These are phyloP conservation scores for Clarias pachynema DNA, from an alignment of 2,797 vertebrate species.

Conservation along the genomic window DNA sequence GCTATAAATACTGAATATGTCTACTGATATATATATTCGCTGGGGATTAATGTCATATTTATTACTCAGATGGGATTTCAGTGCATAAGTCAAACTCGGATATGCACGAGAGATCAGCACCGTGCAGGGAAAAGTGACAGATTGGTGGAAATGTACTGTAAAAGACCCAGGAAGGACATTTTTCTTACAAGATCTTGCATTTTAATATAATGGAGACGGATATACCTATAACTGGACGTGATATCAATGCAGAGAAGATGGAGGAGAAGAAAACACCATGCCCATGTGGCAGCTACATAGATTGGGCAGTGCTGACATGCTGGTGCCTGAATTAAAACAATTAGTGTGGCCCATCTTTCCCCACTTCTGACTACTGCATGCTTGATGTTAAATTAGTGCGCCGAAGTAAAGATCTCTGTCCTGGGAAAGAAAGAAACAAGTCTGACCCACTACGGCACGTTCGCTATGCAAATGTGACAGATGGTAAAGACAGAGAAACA, in stretches of 20 bases:
- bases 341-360: conserved; percentile 10
- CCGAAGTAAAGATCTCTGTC: background rate
- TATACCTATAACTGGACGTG: background rate
- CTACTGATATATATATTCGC: background rate
- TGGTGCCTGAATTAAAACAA: conserved; percentile 20
- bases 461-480: background rate
- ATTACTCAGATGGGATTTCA: background rate
- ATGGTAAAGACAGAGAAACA: background rate
- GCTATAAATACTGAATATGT: background rate
- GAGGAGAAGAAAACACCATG: background rate
- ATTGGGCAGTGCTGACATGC: conserved; percentile 2
- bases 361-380: conserved; percentile 4
- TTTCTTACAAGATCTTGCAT: background rate
- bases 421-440: background rate
- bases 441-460: background rate
- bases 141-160: background rate
- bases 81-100: background rate
- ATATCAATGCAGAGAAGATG: conserved; percentile 9
- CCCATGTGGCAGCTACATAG: background rate
- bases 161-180: background rate
- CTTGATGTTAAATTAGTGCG: background rate
- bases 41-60: background rate
- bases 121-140: background rate
- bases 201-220: background rate
- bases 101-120: background rate